Conservation (phyloP, 23 tunicate genomes). For the Botrylloides violaceus region DNA sequence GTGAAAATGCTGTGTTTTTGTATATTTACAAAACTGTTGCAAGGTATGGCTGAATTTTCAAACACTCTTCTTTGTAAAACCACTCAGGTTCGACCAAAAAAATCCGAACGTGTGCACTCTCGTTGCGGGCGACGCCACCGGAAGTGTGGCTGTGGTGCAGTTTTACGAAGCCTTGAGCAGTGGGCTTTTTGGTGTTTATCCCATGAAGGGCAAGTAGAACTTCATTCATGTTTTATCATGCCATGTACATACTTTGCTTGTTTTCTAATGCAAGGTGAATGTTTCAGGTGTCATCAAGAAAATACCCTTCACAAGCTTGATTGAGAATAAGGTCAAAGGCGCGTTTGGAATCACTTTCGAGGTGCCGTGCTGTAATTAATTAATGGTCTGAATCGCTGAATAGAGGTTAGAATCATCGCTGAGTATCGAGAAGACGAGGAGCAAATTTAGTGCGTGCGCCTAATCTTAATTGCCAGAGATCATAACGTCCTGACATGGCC, state of each 20-base stretch:
- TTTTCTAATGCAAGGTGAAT: neutral
- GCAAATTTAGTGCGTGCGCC: too few species aligned
- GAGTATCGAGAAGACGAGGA: too few species aligned
- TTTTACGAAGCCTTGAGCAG: conserved; percentile 46
- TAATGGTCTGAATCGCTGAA: too few species aligned
- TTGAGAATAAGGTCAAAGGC: conserved; percentile 43
- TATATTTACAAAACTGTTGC: too few species aligned
- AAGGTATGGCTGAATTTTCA: too few species aligned
- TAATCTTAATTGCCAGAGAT: too few species aligned
- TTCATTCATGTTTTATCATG: neutral
- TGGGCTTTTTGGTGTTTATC: conserved; percentile 62
- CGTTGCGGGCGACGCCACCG: conserved; percentile 75
- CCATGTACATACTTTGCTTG: neutral
- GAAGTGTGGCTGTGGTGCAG: conserved; percentile 45
- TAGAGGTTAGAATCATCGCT: too few species aligned
- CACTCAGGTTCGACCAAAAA: conserved; percentile 87
- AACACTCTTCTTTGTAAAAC: too few species aligned
- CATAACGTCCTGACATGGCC: too few species aligned
- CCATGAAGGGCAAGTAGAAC: conserved; percentile 37
- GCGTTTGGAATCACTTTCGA: conserved; percentile 39
- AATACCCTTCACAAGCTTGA: conserved; percentile 29
- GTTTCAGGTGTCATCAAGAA: conserved; percentile 47
- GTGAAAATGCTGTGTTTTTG: too few species aligned
- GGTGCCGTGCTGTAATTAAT: too few species aligned
- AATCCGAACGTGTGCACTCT: conserved; percentile 59